A percentile compares a stretch with the other conserved stretches of the same genome.
phyloP scores from a whole-genome alignment of 2,797 vertebrate genomes.

The Pantherophis alleghaniensis region DNA sequence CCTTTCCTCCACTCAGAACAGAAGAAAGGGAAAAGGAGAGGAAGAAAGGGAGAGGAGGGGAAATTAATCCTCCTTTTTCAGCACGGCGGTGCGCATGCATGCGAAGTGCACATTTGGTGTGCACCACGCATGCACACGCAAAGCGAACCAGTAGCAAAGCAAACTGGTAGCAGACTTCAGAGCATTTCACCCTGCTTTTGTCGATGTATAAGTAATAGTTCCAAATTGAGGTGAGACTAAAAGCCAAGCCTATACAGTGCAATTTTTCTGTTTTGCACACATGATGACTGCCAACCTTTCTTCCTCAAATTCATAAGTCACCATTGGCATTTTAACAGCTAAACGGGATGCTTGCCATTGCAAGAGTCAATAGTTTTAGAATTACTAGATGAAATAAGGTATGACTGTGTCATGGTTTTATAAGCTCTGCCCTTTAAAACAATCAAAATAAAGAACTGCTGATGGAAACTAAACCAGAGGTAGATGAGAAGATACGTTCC shows the following conservation, averaged over 20 bases:
- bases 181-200: too few species aligned
- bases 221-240: neutral
- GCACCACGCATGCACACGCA: too few species aligned
- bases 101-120: too few species aligned
- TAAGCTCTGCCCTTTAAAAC: neutral
- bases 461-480: conserved; percentile 44
- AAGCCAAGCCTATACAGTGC: neutral
- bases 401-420: neutral
- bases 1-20: too few species aligned
- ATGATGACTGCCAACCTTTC: neutral
- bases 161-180: too few species aligned
- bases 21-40: too few species aligned
- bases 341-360: neutral
- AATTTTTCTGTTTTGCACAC: neutral
- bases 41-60: too few species aligned
- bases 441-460: conserved; percentile 32
- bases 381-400: conserved; percentile 18
- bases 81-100: fast-evolving
- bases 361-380: neutral
- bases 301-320: neutral
- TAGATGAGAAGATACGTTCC: conserved; percentile 19
- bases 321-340: neutral
- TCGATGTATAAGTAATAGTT: neutral
- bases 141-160: too few species aligned
- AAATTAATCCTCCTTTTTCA: too few species aligned